phyloP scores from a whole-genome alignment of 30 jellyfish, hydroid and myxozoan species.

The Turritopsis rubra region DNA sequence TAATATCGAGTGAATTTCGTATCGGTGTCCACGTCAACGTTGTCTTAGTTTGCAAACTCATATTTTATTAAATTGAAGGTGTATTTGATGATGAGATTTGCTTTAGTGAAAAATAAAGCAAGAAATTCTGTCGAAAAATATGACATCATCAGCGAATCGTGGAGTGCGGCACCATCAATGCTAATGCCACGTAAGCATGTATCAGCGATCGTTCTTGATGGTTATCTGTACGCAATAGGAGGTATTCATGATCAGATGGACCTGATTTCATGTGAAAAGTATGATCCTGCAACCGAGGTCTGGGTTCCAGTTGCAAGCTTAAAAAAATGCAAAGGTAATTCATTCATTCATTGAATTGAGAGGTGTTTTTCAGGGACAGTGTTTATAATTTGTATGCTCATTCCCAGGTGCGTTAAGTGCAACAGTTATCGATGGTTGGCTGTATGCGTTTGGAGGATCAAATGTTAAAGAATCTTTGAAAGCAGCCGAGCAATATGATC shows the following conservation, averaged over 20 bases:
- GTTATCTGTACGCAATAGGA: constrained; percentile 59
- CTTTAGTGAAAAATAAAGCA: neutral
- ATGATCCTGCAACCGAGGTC: constrained; percentile 28
- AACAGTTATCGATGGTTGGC: constrained; percentile 73
- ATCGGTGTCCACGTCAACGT: too few species aligned
- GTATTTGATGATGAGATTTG: constrained; percentile 21
- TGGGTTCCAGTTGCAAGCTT: constrained; percentile 69
- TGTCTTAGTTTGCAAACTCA: neutral
- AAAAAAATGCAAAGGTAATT: constrained; percentile 60
- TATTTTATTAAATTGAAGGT: neutral
- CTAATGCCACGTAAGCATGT: constrained; percentile 49
- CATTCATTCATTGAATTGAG: neutral
- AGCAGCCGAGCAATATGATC: constrained; percentile 64
- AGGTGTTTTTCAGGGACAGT: neutral
- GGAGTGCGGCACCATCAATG: constrained; percentile 56
- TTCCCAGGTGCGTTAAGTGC: constrained; percentile 59
- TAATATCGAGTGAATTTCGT: too few species aligned
- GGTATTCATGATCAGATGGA: constrained; percentile 48
- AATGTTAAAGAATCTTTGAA: constrained; percentile 40
- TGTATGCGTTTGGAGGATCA: constrained; percentile 82
- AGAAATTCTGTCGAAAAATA: constrained; percentile 34
- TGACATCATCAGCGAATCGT: constrained; percentile 42
- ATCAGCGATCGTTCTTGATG: constrained; percentile 60
- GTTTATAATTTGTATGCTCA: neutral
- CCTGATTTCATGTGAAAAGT: constrained; percentile 55